Conservation (phyloP, 92 coral and sea anemone species). For the Desmophyllum pertusum region DNA sequence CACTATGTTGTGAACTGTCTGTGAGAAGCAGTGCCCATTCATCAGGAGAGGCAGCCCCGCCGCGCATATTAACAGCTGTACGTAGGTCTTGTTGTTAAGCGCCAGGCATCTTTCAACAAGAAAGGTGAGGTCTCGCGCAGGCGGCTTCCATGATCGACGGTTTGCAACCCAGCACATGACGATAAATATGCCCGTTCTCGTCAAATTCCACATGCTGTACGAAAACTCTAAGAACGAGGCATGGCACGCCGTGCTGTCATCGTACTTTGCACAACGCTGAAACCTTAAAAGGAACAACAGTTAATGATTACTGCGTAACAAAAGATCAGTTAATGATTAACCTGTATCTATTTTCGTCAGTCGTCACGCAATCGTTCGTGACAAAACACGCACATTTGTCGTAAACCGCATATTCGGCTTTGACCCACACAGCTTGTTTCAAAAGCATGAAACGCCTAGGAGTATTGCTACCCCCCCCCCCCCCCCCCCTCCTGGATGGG, state of each 20-base stretch:
- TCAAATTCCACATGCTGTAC: slow-evolving; percentile 23
- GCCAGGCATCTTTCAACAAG: slow-evolving; percentile 15
- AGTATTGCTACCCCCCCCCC: no score
- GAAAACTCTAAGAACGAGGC: slow-evolving; percentile 38
- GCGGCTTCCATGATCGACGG: slow-evolving; percentile 24
- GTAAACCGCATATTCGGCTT: no score
- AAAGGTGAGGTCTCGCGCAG: not conserved
- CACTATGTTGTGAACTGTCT: slow-evolving; percentile 28
- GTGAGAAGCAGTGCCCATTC: slow-evolving; percentile 32
- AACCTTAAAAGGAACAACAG: slow-evolving; percentile 24
- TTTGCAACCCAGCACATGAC: slow-evolving; percentile 5
- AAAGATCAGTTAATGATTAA: not conserved
- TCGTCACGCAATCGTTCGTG: no score
- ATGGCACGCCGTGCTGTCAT: slow-evolving; percentile 32
- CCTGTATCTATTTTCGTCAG: no score
- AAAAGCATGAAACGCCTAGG: no score
- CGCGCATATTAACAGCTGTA: slow-evolving; percentile 25
- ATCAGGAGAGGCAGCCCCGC: slow-evolving; percentile 25
- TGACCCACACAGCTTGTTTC: no score
- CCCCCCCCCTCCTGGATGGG: no score
- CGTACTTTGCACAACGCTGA: slow-evolving; percentile 48
- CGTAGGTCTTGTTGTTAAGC: slow-evolving; percentile 15
- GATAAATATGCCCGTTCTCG: slow-evolving; percentile 27
- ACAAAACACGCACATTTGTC: no score
- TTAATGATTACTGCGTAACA: not conserved